These are phyloP conservation scores for Orgyia antiqua DNA, from an alignment of 2,888 invertebrate species.

Conservation along the genomic window DNA sequence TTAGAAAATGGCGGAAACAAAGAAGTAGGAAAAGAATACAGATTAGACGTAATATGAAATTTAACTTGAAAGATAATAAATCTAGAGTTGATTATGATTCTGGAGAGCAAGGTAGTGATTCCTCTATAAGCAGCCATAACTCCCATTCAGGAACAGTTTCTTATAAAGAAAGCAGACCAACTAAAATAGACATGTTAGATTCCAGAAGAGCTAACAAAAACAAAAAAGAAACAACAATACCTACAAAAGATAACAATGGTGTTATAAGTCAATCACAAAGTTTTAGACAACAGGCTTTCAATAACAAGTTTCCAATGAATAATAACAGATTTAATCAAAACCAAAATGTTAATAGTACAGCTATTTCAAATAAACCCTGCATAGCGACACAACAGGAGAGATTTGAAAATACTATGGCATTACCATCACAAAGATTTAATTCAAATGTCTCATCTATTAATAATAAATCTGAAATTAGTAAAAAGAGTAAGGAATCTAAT, in stretches of 20 bases:
- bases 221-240: no score
- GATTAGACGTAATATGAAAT: constrained; percentile 40
- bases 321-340: constrained; percentile 13
- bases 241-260: constrained; percentile 9
- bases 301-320: constrained; percentile 27
- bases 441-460: constrained; percentile 31
- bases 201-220: constrained; percentile 9
- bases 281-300: constrained; percentile 35
- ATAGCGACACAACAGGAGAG: constrained; percentile 38
- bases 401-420: constrained; percentile 41
- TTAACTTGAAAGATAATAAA: constrained; percentile 35
- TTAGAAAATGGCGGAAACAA: constrained; percentile 36
- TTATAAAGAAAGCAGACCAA: constrained; percentile 31
- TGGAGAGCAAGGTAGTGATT: constrained; percentile 53
- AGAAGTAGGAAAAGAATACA: constrained; percentile 37
- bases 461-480: constrained; percentile 23
- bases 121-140: constrained; percentile 58
- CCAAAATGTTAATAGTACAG: constrained; percentile 7
- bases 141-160: constrained; percentile 39
- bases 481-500: constrained; percentile 8
- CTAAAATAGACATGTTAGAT: constrained; percentile 10
- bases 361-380: constrained; percentile 17
- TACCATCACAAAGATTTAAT: constrained; percentile 56
- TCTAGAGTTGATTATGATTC: constrained; percentile 48
- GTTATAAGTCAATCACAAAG: constrained; percentile 32